phyloP scores from a whole-genome alignment of 2,888 invertebrate genomes.

The Apodemia mormo region DNA sequence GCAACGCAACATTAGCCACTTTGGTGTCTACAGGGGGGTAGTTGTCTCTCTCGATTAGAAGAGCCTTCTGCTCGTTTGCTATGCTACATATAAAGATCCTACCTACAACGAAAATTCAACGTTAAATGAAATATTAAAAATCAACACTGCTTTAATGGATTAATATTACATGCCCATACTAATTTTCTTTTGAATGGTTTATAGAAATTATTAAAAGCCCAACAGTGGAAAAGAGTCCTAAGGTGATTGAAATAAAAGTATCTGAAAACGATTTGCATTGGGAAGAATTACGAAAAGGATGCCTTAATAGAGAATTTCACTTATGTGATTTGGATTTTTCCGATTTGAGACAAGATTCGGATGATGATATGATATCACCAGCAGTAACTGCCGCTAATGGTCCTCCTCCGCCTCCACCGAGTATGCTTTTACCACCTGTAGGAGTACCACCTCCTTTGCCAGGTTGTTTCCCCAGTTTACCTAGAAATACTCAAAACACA shows the following conservation, averaged over 20 bases:
- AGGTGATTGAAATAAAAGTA: slow-evolving; percentile 87
- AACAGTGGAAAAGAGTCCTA: slow-evolving; percentile 84
- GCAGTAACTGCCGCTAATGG: slow-evolving; percentile 84
- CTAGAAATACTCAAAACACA: slow-evolving; percentile 56
- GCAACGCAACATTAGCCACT: too few species aligned
- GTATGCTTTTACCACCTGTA: slow-evolving; percentile 78
- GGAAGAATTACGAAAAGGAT: slow-evolving; percentile 91
- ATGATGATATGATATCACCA: slow-evolving; percentile 88
- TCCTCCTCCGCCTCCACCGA: slow-evolving; percentile 91
- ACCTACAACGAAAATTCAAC: too few species aligned
- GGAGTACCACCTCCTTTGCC: slow-evolving; percentile 77
- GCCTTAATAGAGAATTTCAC: slow-evolving; percentile 87
- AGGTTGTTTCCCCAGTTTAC: slow-evolving; percentile 71
- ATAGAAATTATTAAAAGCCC: slow-evolving; percentile 87
- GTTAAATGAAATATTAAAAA: too few species aligned
- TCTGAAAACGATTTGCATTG: slow-evolving; percentile 97
- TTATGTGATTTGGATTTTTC: slow-evolving; percentile 98
- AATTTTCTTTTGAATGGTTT: slow-evolving; percentile 29
- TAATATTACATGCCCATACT: too few species aligned
- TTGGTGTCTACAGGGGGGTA: too few species aligned
- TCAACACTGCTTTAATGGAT: too few species aligned
- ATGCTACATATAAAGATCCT: too few species aligned
- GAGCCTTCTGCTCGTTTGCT: too few species aligned
- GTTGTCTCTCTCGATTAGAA: too few species aligned
- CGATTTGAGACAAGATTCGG: slow-evolving; percentile 94